A percentile compares a stretch with the other conserved stretches of the same genome.
Evolutionary conservation across 2,113 vertebrate species (phyloP).

Genomic region (Corythaixoides concolor): DNA sequence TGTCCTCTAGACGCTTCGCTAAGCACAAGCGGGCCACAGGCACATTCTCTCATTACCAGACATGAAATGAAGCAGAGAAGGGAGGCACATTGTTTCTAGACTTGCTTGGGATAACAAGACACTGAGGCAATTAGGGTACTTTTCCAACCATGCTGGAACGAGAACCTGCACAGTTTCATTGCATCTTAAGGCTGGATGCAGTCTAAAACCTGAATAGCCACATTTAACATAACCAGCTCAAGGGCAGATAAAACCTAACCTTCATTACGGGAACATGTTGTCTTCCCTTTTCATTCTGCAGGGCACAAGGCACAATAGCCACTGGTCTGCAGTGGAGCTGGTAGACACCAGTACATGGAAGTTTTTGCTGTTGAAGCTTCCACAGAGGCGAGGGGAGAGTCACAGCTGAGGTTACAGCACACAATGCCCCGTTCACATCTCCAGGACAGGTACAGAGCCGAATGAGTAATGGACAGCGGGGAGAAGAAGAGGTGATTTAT

Average conservation of each 20-base stretch:
- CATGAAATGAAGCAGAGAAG: neutral
- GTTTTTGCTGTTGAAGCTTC: neutral
- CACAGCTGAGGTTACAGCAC: neutral
- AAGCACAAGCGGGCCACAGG: neutral
- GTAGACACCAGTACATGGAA: neutral
- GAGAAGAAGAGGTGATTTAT: conserved; percentile 9
- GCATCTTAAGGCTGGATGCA: neutral
- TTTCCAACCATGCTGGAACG: neutral
- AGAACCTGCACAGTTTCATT: neutral
- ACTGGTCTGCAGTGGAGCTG: neutral
- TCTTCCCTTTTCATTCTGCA: neutral
- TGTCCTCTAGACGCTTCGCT: neutral
- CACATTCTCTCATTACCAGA: neutral
- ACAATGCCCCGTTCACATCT: neutral
- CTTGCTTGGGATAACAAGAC: neutral
- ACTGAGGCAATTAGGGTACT: neutral
- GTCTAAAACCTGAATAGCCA: neutral
- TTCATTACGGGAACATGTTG: fast-evolving
- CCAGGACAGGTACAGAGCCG: neutral
- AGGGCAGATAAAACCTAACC: neutral
- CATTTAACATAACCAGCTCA: neutral
- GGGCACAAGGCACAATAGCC: neutral
- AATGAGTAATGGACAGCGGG: neutral
- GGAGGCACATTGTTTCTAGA: neutral
- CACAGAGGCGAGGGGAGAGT: neutral